phyloP scores from a whole-genome alignment of 2,888 invertebrate species.

The Chymomyza fuscimana region DNA sequence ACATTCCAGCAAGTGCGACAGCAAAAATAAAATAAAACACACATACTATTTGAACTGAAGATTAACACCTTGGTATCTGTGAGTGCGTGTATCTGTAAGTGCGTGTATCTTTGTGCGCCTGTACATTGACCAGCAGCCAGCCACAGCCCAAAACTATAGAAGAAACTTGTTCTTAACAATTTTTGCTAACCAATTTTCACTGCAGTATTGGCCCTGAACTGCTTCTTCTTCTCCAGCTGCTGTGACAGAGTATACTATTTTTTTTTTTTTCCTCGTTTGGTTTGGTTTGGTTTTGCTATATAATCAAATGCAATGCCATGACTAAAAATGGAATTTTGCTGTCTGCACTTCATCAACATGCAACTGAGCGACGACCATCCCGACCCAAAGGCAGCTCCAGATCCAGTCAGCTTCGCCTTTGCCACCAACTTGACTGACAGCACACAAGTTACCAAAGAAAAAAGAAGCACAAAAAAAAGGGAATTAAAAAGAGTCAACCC shows the following conservation, averaged over 20 bases:
- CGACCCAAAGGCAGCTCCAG: conserved; percentile 14
- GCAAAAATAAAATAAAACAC: background rate
- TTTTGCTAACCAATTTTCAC: conserved; percentile 5
- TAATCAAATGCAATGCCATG: conserved; percentile 72
- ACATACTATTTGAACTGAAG: conserved; percentile 54
- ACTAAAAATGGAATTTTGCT: conserved; percentile 72
- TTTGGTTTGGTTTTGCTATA: conserved; percentile 36
- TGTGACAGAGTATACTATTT: conserved; percentile 10
- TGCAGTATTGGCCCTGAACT: background rate
- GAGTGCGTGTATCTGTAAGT: no score
- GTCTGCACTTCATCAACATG: conserved; percentile 72
- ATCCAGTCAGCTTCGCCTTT: conserved; percentile 1
- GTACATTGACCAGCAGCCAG: background rate
- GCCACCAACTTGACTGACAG: conserved; percentile 30
- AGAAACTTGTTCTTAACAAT: conserved; percentile 1
- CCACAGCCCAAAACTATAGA: background rate
- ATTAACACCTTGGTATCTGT: conserved; percentile 54
- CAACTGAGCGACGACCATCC: conserved; percentile 7
- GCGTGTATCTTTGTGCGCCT: no score
- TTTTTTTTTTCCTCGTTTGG: background rate
- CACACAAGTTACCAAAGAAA: conserved; percentile 15
- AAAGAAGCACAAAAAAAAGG: background rate
- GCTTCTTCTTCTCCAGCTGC: conserved; percentile 18
- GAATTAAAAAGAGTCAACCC: conserved; percentile 38
- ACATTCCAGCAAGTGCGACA: conserved; percentile 1